Evolutionary conservation across 2,113 vertebrate genomes (phyloP).

Genomic region (Apteryx mantelli): DNA sequence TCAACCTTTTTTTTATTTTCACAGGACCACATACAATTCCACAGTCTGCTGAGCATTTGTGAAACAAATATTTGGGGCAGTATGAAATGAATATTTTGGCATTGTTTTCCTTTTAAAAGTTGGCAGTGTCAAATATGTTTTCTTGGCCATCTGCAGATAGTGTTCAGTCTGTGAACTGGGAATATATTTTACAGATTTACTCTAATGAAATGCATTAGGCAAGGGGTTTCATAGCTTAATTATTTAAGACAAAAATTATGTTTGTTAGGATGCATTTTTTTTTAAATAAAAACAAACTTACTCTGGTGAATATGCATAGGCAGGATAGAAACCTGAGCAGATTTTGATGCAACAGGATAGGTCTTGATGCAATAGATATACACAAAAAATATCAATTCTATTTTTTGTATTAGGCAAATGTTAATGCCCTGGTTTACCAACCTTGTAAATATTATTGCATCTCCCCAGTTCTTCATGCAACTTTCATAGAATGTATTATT

Average conservation of each 20-base stretch:
- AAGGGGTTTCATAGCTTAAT: not conserved
- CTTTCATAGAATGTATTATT: not conserved
- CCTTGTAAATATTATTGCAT: not conserved
- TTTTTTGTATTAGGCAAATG: not conserved
- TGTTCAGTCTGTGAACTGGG: not conserved
- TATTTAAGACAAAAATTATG: not conserved
- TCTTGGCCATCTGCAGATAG: not conserved
- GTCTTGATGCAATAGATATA: not conserved
- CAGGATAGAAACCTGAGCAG: not conserved
- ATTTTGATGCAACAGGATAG: not conserved
- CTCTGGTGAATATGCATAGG: not conserved
- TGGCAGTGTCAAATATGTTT: not conserved
- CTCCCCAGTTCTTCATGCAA: not conserved
- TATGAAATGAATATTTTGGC: not conserved
- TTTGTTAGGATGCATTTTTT: not conserved
- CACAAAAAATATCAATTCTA: not conserved
- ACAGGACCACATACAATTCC: not conserved
- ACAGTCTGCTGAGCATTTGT: not conserved
- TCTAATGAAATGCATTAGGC: not conserved
- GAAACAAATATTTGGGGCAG: not conserved
- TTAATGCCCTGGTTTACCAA: not conserved
- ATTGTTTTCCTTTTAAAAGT: not conserved
- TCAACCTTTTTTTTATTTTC: not conserved
- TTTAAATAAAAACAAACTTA: not conserved
- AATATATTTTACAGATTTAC: conserved; percentile 6